Evolutionary conservation across 2,797 vertebrate genomes (phyloP), one percentile per base, ranked within the genome.

Genomic region (Trachops cirrhosus): DNA sequence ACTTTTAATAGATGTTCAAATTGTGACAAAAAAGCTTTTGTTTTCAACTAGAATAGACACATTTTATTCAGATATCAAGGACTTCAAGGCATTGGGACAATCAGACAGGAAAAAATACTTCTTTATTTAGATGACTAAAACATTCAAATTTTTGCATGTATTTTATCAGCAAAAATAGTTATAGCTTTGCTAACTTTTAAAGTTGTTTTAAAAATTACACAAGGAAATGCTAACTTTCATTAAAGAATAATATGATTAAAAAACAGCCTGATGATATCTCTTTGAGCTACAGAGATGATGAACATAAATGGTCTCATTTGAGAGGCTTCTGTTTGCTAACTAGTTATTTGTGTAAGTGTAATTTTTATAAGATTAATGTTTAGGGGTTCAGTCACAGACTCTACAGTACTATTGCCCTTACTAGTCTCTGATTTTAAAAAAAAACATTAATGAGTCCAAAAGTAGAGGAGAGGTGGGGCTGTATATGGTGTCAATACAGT

Each of bases 401-500:
- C 92, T 1, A 34, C 19, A 70, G 82, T 70, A 97, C 85, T 67
- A 97, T 94, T 73, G 83, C 82, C 68, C 96, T 93, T 95, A 96
- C 9, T 79, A 91, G 95, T 89, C 94, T 70, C 84, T 96, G 93
- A 97, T 98, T 98, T 89, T 92, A 97, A 96, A 50, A 75, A 48
- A 75, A 52, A 52, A 96, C 97, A 98, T 97, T 98, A 98, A 98
- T 98, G 97, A 98, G 97, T 93, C 93, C 94, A 95, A 95, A 97
- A 86, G 87, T 89, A 98, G 97, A 98, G 97, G 97, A 93, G 98
- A 98, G 97, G 98, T 93, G 96, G 96, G 98, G 98, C 98, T 97
- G 98, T 99, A 99, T 98, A 98, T 99, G 99, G 98, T 98, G 98
- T 99, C 99, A 99, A 99, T 99, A 98, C 98, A 96, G 98, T 99